Evolutionary conservation across 2,888 invertebrate genomes (phyloP).

Genomic region (Bellardia pandia): DNA sequence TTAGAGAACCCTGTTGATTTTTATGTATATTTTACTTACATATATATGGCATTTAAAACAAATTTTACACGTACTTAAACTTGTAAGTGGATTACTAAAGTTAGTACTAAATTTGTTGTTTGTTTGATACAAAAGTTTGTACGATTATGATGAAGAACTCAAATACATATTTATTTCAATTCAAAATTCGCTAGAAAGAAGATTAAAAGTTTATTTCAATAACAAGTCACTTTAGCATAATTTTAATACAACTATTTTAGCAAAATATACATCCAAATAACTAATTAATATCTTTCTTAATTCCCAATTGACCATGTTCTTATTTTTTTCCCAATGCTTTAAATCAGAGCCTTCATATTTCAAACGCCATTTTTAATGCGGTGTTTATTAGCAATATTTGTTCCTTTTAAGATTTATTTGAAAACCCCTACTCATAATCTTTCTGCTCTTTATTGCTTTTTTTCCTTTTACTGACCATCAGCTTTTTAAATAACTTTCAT

Average conservation of each 20-base stretch:
- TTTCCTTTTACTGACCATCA: background rate
- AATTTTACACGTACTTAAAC: background rate
- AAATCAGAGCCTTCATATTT: background rate
- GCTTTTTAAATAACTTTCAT: slow-evolving; percentile 1
- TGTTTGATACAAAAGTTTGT: too few relatives aligned
- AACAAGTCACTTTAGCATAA: too few relatives aligned
- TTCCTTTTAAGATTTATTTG: background rate
- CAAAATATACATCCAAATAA: too few relatives aligned
- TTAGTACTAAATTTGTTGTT: too few relatives aligned
- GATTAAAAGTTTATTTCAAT: too few relatives aligned
- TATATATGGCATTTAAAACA: background rate
- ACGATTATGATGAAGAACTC: too few relatives aligned
- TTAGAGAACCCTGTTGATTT: background rate
- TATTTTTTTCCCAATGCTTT: background rate
- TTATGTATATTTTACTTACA: background rate
- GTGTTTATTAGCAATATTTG: background rate
- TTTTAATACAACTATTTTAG: too few relatives aligned
- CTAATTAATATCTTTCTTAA: background rate
- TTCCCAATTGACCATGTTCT: background rate
- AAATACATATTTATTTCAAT: too few relatives aligned
- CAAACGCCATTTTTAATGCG: background rate
- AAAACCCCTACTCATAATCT: background rate
- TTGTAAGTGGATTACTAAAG: background rate
- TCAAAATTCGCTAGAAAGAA: too few relatives aligned
- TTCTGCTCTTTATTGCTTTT: background rate